Base-by-base conservation (phyloP, 1,140 invertebrate genomes). In the Brachionus paranguensis region DNA sequence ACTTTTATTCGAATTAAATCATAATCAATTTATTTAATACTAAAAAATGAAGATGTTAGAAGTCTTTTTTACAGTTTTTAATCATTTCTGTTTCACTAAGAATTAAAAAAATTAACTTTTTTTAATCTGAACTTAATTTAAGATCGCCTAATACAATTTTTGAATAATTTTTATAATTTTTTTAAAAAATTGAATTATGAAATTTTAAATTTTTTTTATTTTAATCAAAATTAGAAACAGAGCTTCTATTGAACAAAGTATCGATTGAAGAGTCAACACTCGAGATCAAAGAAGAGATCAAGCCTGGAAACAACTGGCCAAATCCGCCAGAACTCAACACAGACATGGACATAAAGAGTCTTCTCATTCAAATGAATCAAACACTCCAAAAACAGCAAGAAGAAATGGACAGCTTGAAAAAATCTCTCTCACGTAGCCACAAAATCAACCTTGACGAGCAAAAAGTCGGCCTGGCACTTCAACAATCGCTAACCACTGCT, bases 401-500 rank as follows among this genome's bases (percentile, higher is more conserved):
- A 27, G 37, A 81, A 14, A 81, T 81, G 24, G 50, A 81, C 41
- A 24, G 10, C 12, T 27, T 81, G 60, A 64, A 68, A 41, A 60
- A 81, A 64, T 27, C 20, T 37, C 37, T 64, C 1, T 12, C 29
- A 14, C 53, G 60, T 20, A 11, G 27, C 8, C 33, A 81, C 33
- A 81, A 47, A 45, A 12, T 60, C 14, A 24, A 43, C 7, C 50
- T 60, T 12, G 60, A 85, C 85, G 45, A 86, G 85, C 37, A 87
- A 88, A 45, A 76, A 76, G 55, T 89, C 11, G 84, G 87, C 12
- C 79, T 85, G 6, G 72, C 85, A 2, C 70, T 90, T 6, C 87
- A 87, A 47, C 88, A 88, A 68, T 85, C 87, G 17, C 84, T 90
- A 12, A 86, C 86, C 27, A 86, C 85, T 43, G 78, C 87, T 3